Evolutionary conservation across 2,888 invertebrate species (phyloP), one percentile per base, ranked within the genome.

Genomic region (Hirtodrosophila alboralis): DNA sequence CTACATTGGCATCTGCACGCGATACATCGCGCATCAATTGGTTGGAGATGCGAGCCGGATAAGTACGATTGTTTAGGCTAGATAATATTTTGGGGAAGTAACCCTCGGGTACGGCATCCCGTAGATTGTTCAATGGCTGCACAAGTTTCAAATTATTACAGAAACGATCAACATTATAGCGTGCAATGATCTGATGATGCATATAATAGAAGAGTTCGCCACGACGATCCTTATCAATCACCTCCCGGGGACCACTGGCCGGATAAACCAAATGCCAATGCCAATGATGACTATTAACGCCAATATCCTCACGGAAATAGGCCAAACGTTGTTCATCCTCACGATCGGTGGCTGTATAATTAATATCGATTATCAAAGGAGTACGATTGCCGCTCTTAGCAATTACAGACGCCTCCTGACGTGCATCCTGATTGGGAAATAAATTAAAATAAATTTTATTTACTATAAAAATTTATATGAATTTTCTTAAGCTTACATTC

Each of bases 221-320:
- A 31, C 94, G 92, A 58, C 95, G 92, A 88, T 95, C 93, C 87
- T 96, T 96, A 41, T 92, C 92, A 3, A 96, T 95, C 31, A 95
- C 93, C 31, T 91, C 90, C 9, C 87, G 84, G 12, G 92, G 92
- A 0, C 94, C 93, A 53, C 93, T 93, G 87, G 93, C 94, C 0
- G 96, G 96, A 88, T 96, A 96, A 1, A 96, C 96, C 72, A 96
- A 92, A 90, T 97, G 96, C 96, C 96, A 96, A 88, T 96, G 96
- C 96, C 96, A 97, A 88, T 97, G 96, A 89, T 96, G 96, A 44
- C 96, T 93, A 91, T 96, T 96, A 75, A 96, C 92, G 68, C 96
- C 96, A 61, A 96, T 91, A 89, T 96, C 96, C 88, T 96, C 96
- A 31, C 96, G 93, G 92, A 95, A 96, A 90, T 96, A 97, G 23